Percentiles rank a stretch among this genome's conserved stretches.
phyloP scores from a whole-genome alignment of 2,113 vertebrate genomes.

The Dissostichus mawsoni region DNA sequence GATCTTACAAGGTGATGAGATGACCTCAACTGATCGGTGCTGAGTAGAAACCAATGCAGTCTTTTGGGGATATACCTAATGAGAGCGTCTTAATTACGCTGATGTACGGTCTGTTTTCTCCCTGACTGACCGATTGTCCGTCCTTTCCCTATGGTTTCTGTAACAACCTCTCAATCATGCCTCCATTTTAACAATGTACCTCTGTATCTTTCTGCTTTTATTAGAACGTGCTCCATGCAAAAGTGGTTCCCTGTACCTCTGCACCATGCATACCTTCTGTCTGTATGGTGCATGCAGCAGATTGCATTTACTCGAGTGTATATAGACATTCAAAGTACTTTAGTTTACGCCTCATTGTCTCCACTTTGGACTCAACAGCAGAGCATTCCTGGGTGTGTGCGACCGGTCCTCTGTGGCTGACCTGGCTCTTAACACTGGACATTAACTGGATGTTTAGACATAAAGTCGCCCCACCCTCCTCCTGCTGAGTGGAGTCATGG shows the following conservation, averaged over 20 bases:
- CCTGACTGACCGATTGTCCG: neutral
- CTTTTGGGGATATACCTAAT: neutral
- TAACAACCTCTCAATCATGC: neutral
- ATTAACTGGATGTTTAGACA: constrained; percentile 13
- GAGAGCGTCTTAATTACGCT: neutral
- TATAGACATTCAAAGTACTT: constrained; percentile 9
- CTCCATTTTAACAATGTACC: constrained; percentile 4
- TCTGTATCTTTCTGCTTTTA: neutral
- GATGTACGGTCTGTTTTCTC: neutral
- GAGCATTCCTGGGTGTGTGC: constrained; percentile 45
- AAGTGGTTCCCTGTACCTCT: too few relatives aligned
- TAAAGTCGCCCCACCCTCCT: neutral
- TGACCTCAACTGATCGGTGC: neutral
- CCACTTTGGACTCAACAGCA: constrained; percentile 7
- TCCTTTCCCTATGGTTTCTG: too few relatives aligned
- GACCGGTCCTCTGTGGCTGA: constrained; percentile 40
- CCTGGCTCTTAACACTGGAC: constrained; percentile 46
- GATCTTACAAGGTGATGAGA: constrained; percentile 17
- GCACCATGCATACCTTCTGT: neutral
- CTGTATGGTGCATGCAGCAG: neutral
- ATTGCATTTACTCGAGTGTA: too few relatives aligned
- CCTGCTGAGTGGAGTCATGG: neutral
- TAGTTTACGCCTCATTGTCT: constrained; percentile 14
- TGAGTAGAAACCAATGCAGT: neutral
- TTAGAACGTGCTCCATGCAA: neutral